Evolutionary conservation across 37 sponge, comb jelly and placozoan species (phyloP), one percentile per base, ranked within the genome.

Genomic region (Bolinopsis microptera): DNA sequence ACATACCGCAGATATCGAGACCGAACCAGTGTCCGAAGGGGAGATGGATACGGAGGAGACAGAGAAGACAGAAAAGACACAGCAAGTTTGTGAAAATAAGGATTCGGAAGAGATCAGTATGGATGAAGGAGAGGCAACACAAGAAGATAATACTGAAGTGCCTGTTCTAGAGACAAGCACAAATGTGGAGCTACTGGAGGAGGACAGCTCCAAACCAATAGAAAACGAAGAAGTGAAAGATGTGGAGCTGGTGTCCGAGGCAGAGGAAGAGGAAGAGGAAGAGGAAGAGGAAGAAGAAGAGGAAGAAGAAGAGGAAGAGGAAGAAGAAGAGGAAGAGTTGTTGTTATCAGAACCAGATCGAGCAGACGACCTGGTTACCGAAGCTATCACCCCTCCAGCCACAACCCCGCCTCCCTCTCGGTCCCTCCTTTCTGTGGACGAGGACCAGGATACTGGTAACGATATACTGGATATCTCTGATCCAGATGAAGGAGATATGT

Each of bases 401-500:
- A 18, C 61, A 5, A 48, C 61, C 13, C 61, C 61, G 61, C 61
- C 61, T 13, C 80, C 80, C 1, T 8, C 80, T 77, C 33, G 0
- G 13, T 1, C 37, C 33, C 8, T 33, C 1, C 28, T 23, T 70
- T 24, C 18, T 2, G 27, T 28, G 2, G 27, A 70, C n/a, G 74
- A 70, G 74, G 74, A 70, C 2, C 30, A 70, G 5, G 30, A 26
- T 3, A 22, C 25, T 70, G 25, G 28, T 5, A 32, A 31, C 33
- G 80, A 77, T 31, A 32, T 77, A 16, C 80, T 77, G 8, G 80
- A 77, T 36, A 77, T 77, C 13, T 77, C 80, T 16, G 80, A 77
- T 34, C 80, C 80, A 5, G 80, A 77, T 34, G 80, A 77, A 18
- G 80, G 80, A 16, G 80, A 77, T 77, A 77, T 77, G 1, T 36